Percentiles rank a stretch among this genome's conserved stretches.
Evolutionary conservation across 2,888 invertebrate genomes (phyloP).

Genomic region (Pelosia muscerda): DNA sequence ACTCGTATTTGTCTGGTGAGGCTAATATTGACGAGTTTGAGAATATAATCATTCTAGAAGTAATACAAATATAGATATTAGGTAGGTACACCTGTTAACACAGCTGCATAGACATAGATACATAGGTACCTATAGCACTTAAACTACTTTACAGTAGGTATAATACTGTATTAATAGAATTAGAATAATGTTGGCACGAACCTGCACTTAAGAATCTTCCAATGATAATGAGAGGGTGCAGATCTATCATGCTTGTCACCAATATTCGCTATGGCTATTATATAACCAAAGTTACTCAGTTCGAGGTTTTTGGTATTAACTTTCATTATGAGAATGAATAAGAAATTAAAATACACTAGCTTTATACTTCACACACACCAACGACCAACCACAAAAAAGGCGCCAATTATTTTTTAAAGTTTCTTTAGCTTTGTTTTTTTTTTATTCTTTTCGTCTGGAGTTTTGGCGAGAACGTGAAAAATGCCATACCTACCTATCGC

Average conservation of each 20-base stretch:
- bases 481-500: too few relatives aligned
- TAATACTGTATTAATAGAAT: neutral
- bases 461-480: too few relatives aligned
- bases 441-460: too few relatives aligned
- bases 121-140: neutral
- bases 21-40: slow-evolving; percentile 77
- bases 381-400: neutral
- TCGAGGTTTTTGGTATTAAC: slow-evolving; percentile 76
- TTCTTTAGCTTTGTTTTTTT: too few relatives aligned
- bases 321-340: slow-evolving; percentile 47
- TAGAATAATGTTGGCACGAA: slow-evolving; percentile 26
- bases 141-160: too few relatives aligned
- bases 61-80: neutral
- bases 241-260: slow-evolving; percentile 81
- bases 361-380: neutral
- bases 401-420: too few relatives aligned
- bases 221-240: slow-evolving; percentile 79
- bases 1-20: slow-evolving; percentile 74
- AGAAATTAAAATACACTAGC: neutral
- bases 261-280: slow-evolving; percentile 72
- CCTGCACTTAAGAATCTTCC: slow-evolving; percentile 84
- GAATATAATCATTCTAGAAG: slow-evolving; percentile 79
- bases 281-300: slow-evolving; percentile 67
- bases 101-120: neutral
- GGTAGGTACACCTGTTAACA: neutral